A percentile compares a stretch with the other conserved stretches of the same genome.
Evolutionary conservation across 2,113 vertebrate genomes (phyloP).

Genomic region (Merops nubicus): DNA sequence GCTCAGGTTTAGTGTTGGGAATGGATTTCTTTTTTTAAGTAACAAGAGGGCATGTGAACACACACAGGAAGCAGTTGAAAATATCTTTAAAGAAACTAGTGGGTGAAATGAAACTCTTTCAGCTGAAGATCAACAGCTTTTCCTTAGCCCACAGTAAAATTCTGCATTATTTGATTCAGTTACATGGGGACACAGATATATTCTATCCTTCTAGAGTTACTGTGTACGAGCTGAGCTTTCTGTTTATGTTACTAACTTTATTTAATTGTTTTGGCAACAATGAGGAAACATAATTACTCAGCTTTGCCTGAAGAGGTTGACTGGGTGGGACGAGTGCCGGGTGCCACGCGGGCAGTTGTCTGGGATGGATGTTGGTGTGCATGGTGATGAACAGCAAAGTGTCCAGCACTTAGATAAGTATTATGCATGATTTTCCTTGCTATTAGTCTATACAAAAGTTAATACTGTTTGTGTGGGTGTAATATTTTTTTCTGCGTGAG

Average conservation of each 20-base stretch:
- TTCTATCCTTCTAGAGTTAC: neutral
- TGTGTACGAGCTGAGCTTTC: neutral
- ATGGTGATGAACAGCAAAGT: neutral
- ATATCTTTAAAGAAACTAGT: neutral
- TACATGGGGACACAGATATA: neutral
- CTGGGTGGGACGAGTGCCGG: neutral
- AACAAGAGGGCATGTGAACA: neutral
- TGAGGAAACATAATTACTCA: neutral
- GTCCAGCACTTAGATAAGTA: neutral
- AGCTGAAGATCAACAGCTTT: neutral
- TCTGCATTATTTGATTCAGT: neutral
- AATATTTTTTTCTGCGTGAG: neutral
- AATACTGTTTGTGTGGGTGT: neutral
- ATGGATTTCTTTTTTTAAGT: neutral
- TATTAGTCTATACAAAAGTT: neutral
- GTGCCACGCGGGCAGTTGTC: neutral
- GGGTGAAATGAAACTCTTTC: neutral
- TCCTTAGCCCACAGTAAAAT: neutral
- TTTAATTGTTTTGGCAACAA: neutral
- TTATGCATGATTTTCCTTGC: neutral
- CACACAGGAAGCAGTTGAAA: neutral
- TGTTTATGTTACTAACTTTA: neutral
- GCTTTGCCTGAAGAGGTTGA: neutral
- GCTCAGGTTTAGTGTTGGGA: neutral
- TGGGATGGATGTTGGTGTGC: neutral